These are phyloP conservation scores for Papilio polyxenes DNA, from an alignment of 1,140 invertebrate species.

Conservation along the genomic window DNA sequence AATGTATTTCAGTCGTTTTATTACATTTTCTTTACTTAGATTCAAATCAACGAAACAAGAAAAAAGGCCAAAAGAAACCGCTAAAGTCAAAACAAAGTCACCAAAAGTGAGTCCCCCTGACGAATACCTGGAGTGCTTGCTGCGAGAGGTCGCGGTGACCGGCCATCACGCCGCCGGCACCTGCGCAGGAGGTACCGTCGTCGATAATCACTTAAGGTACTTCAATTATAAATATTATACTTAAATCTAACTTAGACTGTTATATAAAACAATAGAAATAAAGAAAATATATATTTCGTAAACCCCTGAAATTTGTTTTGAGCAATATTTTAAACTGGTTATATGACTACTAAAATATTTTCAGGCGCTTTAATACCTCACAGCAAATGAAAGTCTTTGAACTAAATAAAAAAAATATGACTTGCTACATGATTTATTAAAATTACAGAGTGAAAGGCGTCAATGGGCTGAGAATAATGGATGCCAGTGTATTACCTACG, in stretches of 20 bases:
- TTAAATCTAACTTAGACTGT: no score
- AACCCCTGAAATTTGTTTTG: not conserved
- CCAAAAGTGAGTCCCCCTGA: conserved; percentile 70
- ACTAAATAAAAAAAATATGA: not conserved
- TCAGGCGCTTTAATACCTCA: not conserved
- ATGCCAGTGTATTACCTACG: conserved; percentile 86
- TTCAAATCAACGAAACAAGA: conserved; percentile 19
- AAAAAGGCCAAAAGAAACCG: not conserved
- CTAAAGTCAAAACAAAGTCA: conserved; percentile 46
- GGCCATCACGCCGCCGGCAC: conserved; percentile 86
- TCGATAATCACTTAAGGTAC: conserved; percentile 82
- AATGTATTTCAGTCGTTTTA: not conserved
- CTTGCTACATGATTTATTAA: no score
- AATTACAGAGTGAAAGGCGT: conserved; percentile 83
- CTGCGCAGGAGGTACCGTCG: conserved; percentile 84
- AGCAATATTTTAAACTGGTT: not conserved
- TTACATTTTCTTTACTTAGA: not conserved
- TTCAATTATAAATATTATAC: not conserved
- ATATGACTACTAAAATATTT: not conserved
- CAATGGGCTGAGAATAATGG: conserved; percentile 83
- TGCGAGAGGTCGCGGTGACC: conserved; percentile 83
- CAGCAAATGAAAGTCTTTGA: not conserved
- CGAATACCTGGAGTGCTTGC: conserved; percentile 84
- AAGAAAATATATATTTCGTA: not conserved
- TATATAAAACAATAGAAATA: not conserved